phyloP scores from a whole-genome alignment of 2,113 vertebrate genomes.

The Leucopsar rothschildi region DNA sequence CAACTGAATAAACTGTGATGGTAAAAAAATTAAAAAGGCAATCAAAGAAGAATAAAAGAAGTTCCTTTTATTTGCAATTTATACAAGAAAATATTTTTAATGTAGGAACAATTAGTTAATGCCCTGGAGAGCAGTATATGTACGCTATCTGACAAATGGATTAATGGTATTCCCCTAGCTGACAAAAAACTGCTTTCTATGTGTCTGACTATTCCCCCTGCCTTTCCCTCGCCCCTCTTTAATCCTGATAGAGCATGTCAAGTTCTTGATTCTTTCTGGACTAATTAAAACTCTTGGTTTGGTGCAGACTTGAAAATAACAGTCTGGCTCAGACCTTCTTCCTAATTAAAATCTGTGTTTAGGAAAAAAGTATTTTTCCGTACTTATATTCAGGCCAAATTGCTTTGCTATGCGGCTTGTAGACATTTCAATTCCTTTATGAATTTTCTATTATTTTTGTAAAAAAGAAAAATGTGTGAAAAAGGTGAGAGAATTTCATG shows the following conservation, averaged over 20 bases:
- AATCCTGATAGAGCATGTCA: not conserved
- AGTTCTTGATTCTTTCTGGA: constrained; percentile 35
- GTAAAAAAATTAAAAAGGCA: not conserved
- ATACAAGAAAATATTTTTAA: not conserved
- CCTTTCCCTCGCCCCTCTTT: not conserved
- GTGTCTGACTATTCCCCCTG: not conserved
- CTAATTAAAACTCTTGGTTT: constrained; percentile 54
- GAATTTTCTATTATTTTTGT: constrained; percentile 35
- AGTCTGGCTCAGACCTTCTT: constrained; percentile 28
- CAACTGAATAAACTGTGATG: not conserved
- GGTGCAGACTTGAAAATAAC: constrained; percentile 32
- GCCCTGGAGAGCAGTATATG: not conserved
- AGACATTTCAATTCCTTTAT: constrained; percentile 44
- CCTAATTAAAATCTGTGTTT: constrained; percentile 62
- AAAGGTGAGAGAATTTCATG: not conserved
- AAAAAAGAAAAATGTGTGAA: not conserved
- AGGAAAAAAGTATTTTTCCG: constrained; percentile 39
- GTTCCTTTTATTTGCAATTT: not conserved
- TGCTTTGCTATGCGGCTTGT: constrained; percentile 49
- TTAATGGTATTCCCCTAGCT: constrained; percentile 11
- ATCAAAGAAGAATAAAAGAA: not conserved
- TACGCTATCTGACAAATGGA: not conserved
- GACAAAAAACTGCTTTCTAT: not conserved
- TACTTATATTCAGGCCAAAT: constrained; percentile 50
- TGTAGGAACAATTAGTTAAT: not conserved